Percentiles rank a stretch among this genome's conserved stretches.
These are phyloP conservation scores for Hydropsyche tenuis DNA, from an alignment of 1,140 invertebrate species.

Conservation along the genomic window DNA sequence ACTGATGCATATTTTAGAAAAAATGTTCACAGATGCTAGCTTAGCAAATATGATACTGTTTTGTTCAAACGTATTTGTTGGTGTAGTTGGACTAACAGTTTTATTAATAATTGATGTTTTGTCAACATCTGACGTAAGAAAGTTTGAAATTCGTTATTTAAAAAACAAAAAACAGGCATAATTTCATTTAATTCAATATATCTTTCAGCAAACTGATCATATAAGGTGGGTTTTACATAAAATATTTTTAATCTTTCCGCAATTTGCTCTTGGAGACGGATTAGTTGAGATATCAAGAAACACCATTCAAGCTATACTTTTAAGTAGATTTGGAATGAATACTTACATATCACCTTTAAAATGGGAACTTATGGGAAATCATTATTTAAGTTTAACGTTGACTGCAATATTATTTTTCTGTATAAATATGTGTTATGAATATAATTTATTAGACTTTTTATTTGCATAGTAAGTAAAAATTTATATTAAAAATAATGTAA, in stretches of 20 bases:
- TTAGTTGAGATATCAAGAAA: constrained; percentile 70
- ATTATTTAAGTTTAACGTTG: constrained; percentile 61
- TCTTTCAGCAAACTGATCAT: constrained; percentile 59
- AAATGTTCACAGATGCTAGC: constrained; percentile 68
- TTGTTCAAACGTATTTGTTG: constrained; percentile 69
- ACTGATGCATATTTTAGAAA: constrained; percentile 66
- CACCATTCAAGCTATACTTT: constrained; percentile 65
- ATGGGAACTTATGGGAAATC: constrained; percentile 63
- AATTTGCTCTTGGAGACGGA: constrained; percentile 69
- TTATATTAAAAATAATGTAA: neutral
- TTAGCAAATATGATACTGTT: constrained; percentile 72
- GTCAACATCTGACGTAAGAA: constrained; percentile 62
- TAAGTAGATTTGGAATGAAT: constrained; percentile 69
- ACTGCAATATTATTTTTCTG: constrained; percentile 62
- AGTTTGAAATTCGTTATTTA: neutral
- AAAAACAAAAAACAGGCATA: neutral
- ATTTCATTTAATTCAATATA: neutral
- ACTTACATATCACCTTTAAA: constrained; percentile 68
- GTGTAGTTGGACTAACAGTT: constrained; percentile 64
- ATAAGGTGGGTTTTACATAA: constrained; percentile 67
- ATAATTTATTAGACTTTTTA: constrained; percentile 56
- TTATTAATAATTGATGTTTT: constrained; percentile 70
- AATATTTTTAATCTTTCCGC: constrained; percentile 67
- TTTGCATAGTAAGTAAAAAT: constrained; percentile 52
- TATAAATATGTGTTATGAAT: constrained; percentile 68